A percentile compares a stretch with the other conserved stretches of the same genome.
These are phyloP conservation scores for Psittacula echo DNA, from an alignment of 2,797 vertebrate genomes.

Conservation along the genomic window DNA sequence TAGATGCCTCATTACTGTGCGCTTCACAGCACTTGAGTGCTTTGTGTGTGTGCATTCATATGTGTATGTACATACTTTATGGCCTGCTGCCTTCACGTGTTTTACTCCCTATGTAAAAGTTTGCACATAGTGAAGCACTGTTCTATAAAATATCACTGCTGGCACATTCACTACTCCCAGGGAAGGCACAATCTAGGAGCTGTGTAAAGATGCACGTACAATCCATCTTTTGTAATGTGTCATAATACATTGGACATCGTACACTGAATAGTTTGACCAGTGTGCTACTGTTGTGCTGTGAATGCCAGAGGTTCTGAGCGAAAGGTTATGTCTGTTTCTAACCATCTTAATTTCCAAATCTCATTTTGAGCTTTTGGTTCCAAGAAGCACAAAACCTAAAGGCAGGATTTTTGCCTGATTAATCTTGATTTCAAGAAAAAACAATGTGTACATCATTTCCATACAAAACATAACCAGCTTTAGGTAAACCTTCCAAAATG, in stretches of 20 bases:
- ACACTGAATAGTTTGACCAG: neutral
- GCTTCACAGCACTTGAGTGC: neutral
- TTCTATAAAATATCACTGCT: neutral
- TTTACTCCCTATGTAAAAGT: neutral
- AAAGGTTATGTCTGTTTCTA: neutral
- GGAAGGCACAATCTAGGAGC: neutral
- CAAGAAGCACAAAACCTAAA: neutral
- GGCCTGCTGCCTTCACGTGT: neutral
- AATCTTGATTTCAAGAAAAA: neutral
- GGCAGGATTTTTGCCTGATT: neutral
- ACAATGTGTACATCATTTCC: neutral
- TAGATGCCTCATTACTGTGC: neutral
- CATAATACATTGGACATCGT: neutral
- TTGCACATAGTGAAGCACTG: neutral
- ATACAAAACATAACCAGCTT: neutral
- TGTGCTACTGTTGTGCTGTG: neutral
- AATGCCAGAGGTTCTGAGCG: neutral
- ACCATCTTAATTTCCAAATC: neutral
- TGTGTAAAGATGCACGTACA: neutral
- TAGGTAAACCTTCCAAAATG: neutral
- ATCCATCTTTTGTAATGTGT: neutral
- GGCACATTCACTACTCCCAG: neutral
- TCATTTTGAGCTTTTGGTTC: neutral
- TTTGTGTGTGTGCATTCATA: neutral
- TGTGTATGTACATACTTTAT: accelerated